phyloP scores from a whole-genome alignment of 2,888 invertebrate genomes.

The Netelia virgata region DNA sequence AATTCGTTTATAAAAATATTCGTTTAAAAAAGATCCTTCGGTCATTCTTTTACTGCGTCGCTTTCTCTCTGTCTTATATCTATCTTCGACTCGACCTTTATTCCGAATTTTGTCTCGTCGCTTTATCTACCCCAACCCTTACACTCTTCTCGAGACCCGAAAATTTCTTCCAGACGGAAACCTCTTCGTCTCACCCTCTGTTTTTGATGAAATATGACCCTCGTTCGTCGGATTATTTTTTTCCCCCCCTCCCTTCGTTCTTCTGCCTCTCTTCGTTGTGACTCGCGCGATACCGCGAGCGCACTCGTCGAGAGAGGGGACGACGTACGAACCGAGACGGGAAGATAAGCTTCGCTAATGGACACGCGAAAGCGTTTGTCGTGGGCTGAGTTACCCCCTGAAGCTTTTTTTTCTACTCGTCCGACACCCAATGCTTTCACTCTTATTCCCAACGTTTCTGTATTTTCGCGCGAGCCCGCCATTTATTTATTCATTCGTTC shows the following conservation, averaged over 20 bases:
- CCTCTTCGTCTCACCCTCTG: neutral
- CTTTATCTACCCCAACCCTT: neutral
- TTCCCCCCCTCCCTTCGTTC: constrained; percentile 2
- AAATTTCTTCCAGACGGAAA: neutral
- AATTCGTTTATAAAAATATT: neutral
- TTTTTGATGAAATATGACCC: constrained; percentile 54
- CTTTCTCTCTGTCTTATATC: neutral
- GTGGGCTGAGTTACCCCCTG: neutral
- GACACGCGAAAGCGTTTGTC: constrained; percentile 34
- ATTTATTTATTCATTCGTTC: too few species aligned
- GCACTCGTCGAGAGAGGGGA: neutral
- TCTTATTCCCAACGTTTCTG: too few species aligned
- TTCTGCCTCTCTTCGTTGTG: neutral
- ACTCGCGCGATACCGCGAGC: constrained; percentile 5
- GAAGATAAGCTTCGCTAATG: constrained; percentile 56
- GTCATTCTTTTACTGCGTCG: constrained; percentile 10
- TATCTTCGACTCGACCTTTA: constrained; percentile 33
- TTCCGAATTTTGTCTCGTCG: constrained; percentile 19
- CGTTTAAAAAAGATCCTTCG: neutral
- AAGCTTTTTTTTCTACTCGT: neutral
- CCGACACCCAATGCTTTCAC: too few species aligned
- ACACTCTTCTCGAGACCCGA: neutral
- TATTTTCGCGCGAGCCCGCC: too few species aligned
- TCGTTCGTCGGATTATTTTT: constrained; percentile 56
- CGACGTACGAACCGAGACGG: constrained; percentile 21